Evolutionary conservation across 1,140 invertebrate species (phyloP).

Genomic region (Bicyclus anynana): DNA sequence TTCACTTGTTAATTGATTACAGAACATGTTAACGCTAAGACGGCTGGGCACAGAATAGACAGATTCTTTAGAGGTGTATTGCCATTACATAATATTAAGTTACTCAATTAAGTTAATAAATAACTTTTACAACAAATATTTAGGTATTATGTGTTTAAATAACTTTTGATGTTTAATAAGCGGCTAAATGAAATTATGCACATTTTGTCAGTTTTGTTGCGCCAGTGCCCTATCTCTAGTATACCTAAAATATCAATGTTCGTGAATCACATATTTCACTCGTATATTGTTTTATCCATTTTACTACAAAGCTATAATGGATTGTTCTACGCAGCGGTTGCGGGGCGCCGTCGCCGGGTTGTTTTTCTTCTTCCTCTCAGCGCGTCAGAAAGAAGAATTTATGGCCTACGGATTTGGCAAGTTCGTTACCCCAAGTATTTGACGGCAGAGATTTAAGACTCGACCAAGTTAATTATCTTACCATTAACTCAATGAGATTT

Average conservation of each 20-base stretch:
- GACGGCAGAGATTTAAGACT: slow-evolving; percentile 30
- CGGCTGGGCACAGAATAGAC: too few relatives aligned
- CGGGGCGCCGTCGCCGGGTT: slow-evolving; percentile 6
- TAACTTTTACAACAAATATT: too few relatives aligned
- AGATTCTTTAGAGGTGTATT: too few relatives aligned
- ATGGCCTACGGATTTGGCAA: slow-evolving; percentile 33
- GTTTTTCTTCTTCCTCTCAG: slow-evolving; percentile 29
- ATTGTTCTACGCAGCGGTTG: slow-evolving; percentile 30
- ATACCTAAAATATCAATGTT: neutral
- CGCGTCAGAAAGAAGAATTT: slow-evolving; percentile 34
- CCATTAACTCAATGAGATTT: slow-evolving; percentile 32
- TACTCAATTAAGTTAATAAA: too few relatives aligned
- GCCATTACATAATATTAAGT: too few relatives aligned
- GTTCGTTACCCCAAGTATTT: slow-evolving; percentile 29
- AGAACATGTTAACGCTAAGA: too few relatives aligned
- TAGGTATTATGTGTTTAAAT: too few relatives aligned
- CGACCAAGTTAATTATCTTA: slow-evolving; percentile 26
- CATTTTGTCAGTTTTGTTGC: too few relatives aligned
- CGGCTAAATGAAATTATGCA: too few relatives aligned
- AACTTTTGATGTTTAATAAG: too few relatives aligned
- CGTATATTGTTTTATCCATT: slow-evolving; percentile 27
- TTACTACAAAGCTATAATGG: slow-evolving; percentile 30
- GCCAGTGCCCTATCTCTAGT: too few relatives aligned
- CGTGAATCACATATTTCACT: slow-evolving; percentile 23
- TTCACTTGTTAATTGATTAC: too few relatives aligned